Evolutionary conservation across 1,140 invertebrate genomes (phyloP).

Genomic region (Drosophila teissieri): DNA sequence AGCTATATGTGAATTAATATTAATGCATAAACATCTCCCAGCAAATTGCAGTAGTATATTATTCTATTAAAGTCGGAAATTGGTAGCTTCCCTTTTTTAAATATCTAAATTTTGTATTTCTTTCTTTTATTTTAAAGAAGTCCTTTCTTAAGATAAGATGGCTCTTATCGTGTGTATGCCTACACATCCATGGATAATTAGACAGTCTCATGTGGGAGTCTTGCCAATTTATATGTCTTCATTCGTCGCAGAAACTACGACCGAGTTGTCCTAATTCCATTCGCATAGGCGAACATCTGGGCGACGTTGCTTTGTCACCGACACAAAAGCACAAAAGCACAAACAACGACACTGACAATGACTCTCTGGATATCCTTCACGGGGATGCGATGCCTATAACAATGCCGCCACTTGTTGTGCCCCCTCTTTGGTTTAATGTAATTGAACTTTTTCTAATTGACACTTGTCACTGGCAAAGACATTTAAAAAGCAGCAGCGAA

Average conservation of each 20-base stretch:
- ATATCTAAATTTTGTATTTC: too few species aligned
- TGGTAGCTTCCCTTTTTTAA: too few species aligned
- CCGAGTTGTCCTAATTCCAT: slow-evolving; percentile 25
- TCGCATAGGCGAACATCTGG: slow-evolving; percentile 1
- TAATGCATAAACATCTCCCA: too few species aligned
- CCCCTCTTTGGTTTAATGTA: slow-evolving; percentile 58
- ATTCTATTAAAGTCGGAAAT: too few species aligned
- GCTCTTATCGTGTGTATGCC: neutral
- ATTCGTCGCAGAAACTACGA: slow-evolving; percentile 25
- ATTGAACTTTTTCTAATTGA: slow-evolving; percentile 83
- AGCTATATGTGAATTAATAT: too few species aligned
- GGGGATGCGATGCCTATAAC: slow-evolving; percentile 32
- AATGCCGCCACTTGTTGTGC: slow-evolving; percentile 38
- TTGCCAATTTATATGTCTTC: slow-evolving; percentile 4
- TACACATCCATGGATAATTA: neutral
- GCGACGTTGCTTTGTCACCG: slow-evolving; percentile 12
- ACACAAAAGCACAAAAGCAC: slow-evolving; percentile 44
- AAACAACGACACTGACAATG: slow-evolving; percentile 48
- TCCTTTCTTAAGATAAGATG: too few species aligned
- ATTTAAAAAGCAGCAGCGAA: slow-evolving; percentile 57
- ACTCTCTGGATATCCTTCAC: slow-evolving; percentile 22
- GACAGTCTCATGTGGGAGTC: neutral
- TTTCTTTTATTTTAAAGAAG: too few species aligned
- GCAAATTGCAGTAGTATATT: too few species aligned
- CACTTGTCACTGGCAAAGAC: slow-evolving; percentile 80